Evolutionary conservation across 2,113 vertebrate genomes (phyloP).

Genomic region (Jacana jacana): DNA sequence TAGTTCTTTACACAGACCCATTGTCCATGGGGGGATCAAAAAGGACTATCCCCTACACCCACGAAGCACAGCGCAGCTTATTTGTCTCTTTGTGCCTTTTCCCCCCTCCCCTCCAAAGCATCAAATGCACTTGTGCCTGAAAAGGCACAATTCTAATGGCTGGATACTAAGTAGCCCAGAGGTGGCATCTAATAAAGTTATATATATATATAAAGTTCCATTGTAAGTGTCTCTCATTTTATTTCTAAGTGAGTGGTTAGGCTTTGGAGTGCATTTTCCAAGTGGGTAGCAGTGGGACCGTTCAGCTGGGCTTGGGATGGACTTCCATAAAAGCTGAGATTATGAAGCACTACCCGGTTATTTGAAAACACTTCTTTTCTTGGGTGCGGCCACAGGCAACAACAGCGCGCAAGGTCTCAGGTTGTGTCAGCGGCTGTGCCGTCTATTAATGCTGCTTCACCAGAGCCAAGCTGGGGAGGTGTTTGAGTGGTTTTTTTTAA

Average conservation of each 20-base stretch:
- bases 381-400: neutral
- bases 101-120: accelerated
- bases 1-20: neutral
- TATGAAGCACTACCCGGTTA: neutral
- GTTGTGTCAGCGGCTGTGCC: neutral
- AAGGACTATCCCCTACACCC: neutral
- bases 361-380: neutral
- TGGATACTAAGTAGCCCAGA: neutral
- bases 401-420: accelerated
- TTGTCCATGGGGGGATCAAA: neutral
- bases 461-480: no score
- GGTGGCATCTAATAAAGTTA: neutral
- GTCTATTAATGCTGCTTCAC: neutral
- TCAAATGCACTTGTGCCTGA: neutral
- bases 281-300: neutral
- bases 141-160: neutral
- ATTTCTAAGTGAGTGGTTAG: neutral
- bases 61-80: neutral
- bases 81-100: neutral
- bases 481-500: no score
- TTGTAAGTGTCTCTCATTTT: neutral
- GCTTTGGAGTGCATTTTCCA: neutral
- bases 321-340: neutral
- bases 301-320: neutral
- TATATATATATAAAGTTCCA: no score